Conservation (phyloP, 2,797 vertebrate genomes). For the Poeciliopsis gracilis region DNA sequence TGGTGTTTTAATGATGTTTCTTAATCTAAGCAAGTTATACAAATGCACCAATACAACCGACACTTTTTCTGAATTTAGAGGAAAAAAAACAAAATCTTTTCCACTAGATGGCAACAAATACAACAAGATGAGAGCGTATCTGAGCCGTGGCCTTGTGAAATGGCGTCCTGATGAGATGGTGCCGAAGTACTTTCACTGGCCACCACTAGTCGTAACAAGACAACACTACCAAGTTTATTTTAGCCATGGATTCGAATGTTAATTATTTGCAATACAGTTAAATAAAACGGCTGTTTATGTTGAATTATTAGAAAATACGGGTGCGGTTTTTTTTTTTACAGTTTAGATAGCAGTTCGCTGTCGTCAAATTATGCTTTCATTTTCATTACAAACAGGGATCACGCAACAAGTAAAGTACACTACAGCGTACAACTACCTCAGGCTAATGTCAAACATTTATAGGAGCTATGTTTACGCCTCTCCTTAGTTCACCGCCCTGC, state of each 20-base stretch:
- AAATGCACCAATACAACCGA: background rate
- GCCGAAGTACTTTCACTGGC: slow-evolving; percentile 61
- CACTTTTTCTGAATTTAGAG: background rate
- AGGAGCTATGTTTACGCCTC: slow-evolving; percentile 68
- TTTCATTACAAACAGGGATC: background rate
- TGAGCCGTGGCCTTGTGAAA: slow-evolving; percentile 69
- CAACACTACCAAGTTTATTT: background rate
- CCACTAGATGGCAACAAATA: slow-evolving; percentile 73
- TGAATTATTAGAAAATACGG: background rate
- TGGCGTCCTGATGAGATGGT: slow-evolving; percentile 78
- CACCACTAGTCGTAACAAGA: slow-evolving; percentile 35
- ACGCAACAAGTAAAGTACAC: rapidly evolving
- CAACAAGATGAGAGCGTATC: slow-evolving; percentile 15
- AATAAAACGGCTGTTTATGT: background rate
- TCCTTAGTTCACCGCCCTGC: slow-evolving; percentile 47
- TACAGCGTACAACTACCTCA: background rate
- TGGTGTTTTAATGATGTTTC: background rate
- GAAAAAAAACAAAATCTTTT: slow-evolving; percentile 2
- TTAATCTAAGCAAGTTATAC: background rate
- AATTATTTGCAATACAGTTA: background rate
- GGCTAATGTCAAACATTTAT: slow-evolving; percentile 47
- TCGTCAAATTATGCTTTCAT: background rate
- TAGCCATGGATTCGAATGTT: background rate
- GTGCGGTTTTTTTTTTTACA: slow-evolving; percentile 28
- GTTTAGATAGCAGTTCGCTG: slow-evolving; percentile 14